Evolutionary conservation across 2,888 invertebrate genomes (phyloP).

Genomic region (Lasius platythorax): DNA sequence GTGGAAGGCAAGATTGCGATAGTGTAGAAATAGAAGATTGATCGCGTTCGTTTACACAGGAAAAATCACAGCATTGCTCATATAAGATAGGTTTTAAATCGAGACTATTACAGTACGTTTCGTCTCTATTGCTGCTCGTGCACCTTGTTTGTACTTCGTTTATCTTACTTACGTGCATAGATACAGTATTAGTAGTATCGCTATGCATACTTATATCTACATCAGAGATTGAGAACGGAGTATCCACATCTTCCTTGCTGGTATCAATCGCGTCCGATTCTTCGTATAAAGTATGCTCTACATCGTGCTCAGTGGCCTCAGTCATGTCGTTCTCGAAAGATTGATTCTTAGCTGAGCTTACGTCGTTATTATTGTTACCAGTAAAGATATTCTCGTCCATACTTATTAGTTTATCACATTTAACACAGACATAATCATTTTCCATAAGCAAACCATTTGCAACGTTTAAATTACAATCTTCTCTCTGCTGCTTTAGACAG

Average conservation of each 20-base stretch:
- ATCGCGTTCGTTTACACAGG: constrained; percentile 61
- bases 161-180: constrained; percentile 13
- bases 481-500: constrained; percentile 47
- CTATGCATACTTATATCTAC: constrained; percentile 23
- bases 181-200: constrained; percentile 1
- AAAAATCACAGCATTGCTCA: constrained; percentile 79
- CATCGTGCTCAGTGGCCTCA: constrained; percentile 64
- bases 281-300: constrained; percentile 71
- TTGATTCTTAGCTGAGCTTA: constrained; percentile 56
- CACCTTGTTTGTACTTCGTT: constrained; percentile 49
- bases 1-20: constrained; percentile 60
- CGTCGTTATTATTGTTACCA: constrained; percentile 51
- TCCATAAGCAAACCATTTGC: constrained; percentile 41
- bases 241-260: constrained; percentile 23
- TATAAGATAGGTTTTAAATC: constrained; percentile 73
- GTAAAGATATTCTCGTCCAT: constrained; percentile 54
- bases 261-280: constrained; percentile 55
- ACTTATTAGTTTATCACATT: constrained; percentile 50
- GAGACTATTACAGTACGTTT: constrained; percentile 33
- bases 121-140: constrained; percentile 52
- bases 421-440: constrained; percentile 57
- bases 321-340: constrained; percentile 56
- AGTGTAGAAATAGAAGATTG: constrained; percentile 50
- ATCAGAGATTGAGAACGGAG: constrained; percentile 33
- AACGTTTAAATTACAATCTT: constrained; percentile 47